Conservation (phyloP, 2,113 vertebrate species). For the Nerophis lumbriciformis region DNA sequence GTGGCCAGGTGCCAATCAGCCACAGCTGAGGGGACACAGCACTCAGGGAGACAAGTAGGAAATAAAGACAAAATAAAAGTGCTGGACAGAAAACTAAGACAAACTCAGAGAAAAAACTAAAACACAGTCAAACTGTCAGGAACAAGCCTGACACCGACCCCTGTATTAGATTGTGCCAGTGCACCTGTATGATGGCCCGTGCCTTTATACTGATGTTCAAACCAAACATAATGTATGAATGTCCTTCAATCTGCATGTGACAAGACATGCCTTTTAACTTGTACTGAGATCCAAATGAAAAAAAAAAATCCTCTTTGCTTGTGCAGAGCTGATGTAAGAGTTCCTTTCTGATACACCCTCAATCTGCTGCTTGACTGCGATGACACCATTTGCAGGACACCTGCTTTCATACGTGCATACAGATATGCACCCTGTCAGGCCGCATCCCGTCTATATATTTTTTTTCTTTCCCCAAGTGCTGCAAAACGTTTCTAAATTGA, state of each 20-base stretch:
- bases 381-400: neutral
- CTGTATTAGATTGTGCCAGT: neutral
- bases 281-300: conserved; percentile 51
- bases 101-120: too few species aligned
- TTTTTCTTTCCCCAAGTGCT: neutral
- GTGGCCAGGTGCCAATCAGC: too few species aligned
- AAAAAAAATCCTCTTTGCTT: conserved; percentile 21
- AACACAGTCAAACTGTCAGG: too few species aligned
- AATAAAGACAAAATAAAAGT: too few species aligned
- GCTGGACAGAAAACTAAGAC: too few species aligned
- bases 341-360: neutral
- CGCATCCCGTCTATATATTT: neutral
- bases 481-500: conserved; percentile 11
- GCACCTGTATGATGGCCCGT: too few species aligned
- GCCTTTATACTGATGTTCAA: neutral
- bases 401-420: neutral
- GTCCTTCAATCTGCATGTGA: conserved; percentile 26
- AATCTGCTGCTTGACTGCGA: neutral
- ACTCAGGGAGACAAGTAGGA: too few species aligned
- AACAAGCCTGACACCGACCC: too few species aligned
- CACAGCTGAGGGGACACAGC: too few species aligned
- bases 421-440: neutral
- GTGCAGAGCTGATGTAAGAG: conserved; percentile 47
- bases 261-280: conserved; percentile 32
- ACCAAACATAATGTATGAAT: conserved; percentile 17